Conservation (phyloP, 2,797 vertebrate species). For the Coreius guichenoti region DNA sequence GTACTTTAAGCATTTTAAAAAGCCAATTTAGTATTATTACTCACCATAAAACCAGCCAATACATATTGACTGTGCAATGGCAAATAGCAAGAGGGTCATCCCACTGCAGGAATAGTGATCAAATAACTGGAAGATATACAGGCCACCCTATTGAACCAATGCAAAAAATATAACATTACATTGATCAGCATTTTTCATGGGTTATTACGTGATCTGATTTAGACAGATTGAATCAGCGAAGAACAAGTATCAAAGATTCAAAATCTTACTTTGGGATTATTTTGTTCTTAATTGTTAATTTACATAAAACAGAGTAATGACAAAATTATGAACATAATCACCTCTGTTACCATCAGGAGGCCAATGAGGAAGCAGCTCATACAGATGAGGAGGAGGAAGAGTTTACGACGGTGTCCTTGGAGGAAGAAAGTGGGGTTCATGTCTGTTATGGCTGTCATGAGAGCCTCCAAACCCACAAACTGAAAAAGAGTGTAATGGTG, state of each 20-base stretch:
- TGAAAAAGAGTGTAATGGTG: conserved; percentile 70
- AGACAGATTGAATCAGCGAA: not conserved
- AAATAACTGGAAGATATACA: conserved; percentile 84
- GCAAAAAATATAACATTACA: not conserved
- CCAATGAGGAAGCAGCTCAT: conserved; percentile 74
- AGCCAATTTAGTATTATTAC: conserved; percentile 47
- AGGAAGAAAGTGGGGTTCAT: conserved; percentile 77
- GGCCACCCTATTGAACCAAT: conserved; percentile 72
- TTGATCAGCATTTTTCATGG: not conserved
- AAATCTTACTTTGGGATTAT: not conserved
- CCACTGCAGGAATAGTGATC: conserved; percentile 84
- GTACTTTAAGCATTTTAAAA: not conserved
- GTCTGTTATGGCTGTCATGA: conserved; percentile 77
- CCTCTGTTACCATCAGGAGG: conserved; percentile 82
- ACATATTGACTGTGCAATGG: conserved; percentile 74
- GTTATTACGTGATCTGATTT: not conserved
- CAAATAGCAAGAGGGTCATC: conserved; percentile 81
- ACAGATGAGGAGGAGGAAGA: conserved; percentile 77
- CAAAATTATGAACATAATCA: conserved; percentile 57
- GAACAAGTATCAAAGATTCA: not conserved
- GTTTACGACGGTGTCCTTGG: conserved; percentile 78
- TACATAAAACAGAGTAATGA: not conserved
- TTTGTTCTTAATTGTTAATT: no score
- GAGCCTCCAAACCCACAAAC: conserved; percentile 83
- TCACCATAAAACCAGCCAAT: conserved; percentile 82